Conservation (phyloP, 2,797 vertebrate species). For the Myiotriccus ornatus region DNA sequence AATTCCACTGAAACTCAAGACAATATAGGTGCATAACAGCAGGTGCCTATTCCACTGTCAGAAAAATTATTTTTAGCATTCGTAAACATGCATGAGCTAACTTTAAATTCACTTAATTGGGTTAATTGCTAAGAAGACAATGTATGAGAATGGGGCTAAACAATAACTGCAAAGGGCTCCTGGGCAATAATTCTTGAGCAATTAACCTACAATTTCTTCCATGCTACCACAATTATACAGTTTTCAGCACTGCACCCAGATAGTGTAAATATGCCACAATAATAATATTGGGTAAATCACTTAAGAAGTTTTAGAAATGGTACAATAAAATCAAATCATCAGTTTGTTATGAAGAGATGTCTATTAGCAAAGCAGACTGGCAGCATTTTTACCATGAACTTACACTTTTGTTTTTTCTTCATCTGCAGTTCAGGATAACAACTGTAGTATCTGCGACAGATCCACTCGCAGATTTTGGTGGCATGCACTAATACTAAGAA, state of each 20-base stretch:
- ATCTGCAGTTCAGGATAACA: neutral
- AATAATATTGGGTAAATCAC: neutral
- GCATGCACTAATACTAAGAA: neutral
- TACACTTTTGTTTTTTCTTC: neutral
- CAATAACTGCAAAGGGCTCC: neutral
- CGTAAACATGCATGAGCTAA: neutral
- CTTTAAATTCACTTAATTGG: constrained; percentile 6
- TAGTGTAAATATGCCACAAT: neutral
- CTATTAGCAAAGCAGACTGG: neutral
- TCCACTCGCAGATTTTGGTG: neutral
- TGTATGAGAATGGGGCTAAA: neutral
- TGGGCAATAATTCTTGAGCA: neutral
- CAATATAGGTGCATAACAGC: neutral
- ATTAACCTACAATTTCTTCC: neutral
- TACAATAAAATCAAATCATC: neutral
- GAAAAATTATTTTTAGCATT: neutral
- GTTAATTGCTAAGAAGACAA: constrained; percentile 6
- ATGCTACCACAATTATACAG: neutral
- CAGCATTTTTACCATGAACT: neutral
- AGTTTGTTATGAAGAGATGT: neutral
- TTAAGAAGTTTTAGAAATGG: neutral
- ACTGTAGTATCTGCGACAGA: neutral
- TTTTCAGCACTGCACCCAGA: neutral
- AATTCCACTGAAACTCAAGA: neutral
- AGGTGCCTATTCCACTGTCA: neutral